Evolutionary conservation across 2,888 invertebrate species (phyloP).

Genomic region (Aphodius granarius): DNA sequence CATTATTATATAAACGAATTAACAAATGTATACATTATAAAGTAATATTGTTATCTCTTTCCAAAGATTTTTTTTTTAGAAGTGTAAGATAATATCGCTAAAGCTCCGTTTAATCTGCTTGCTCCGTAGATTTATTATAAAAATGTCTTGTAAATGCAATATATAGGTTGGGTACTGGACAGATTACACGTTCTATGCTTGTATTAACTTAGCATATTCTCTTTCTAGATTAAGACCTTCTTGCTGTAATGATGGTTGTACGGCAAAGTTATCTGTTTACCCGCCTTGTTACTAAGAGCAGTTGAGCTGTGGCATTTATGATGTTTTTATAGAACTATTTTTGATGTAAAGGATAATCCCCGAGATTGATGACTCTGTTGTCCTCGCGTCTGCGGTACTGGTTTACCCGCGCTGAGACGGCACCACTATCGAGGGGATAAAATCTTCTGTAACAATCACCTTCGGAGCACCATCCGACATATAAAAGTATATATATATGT

Average conservation of each 20-base stretch:
- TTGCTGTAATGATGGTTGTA: constrained; percentile 42
- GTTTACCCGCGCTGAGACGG: background rate
- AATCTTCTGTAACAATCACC: constrained; percentile 49
- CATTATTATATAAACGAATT: constrained; percentile 53
- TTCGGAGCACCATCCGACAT: constrained; percentile 27
- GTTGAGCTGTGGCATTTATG: constrained; percentile 52
- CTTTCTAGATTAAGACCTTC: constrained; percentile 42
- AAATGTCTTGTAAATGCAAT: constrained; percentile 16
- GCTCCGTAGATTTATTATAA: constrained; percentile 39
- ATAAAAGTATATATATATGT: constrained; percentile 35
- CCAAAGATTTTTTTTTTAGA: constrained; percentile 55
- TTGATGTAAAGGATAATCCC: constrained; percentile 42
- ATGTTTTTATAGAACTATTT: constrained; percentile 51
- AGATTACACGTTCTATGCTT: constrained; percentile 26
- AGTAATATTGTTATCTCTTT: constrained; percentile 55
- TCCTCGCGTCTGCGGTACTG: background rate
- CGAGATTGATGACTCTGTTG: constrained; percentile 20
- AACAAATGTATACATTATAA: constrained; percentile 54
- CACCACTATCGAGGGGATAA: constrained; percentile 35
- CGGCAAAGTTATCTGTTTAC: constrained; percentile 43
- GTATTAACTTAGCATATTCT: constrained; percentile 31
- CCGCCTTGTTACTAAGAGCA: constrained; percentile 48
- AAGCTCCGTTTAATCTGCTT: constrained; percentile 48
- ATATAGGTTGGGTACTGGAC: constrained; percentile 27
- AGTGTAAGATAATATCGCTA: constrained; percentile 50